phyloP scores from a whole-genome alignment of 2,797 vertebrate genomes.

The Triplophysa bombifrons region DNA sequence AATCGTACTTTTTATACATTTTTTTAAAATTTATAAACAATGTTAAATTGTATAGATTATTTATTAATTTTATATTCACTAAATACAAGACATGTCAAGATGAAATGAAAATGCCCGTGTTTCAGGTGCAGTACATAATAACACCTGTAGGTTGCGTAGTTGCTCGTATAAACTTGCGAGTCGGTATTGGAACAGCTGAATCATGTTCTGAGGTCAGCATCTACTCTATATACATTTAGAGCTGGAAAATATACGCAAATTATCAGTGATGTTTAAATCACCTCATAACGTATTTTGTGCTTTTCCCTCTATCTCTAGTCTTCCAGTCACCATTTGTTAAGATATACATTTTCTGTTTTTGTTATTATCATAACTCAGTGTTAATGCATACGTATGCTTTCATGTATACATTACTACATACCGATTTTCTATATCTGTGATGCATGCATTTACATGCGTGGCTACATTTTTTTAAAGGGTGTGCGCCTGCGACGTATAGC shows the following conservation, averaged over 20 bases:
- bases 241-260: neutral
- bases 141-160: constrained; percentile 14
- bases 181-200: neutral
- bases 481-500: constrained; percentile 27
- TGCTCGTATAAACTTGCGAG: neutral
- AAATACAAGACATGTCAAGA: no score
- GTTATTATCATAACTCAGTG: neutral
- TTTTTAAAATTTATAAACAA: neutral
- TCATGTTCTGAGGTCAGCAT: neutral
- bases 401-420: neutral
- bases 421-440: neutral
- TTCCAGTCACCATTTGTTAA: constrained; percentile 1
- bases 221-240: neutral
- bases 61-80: neutral
- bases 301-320: neutral
- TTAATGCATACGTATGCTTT: neutral
- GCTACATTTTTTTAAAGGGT: neutral
- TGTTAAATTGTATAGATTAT: neutral
- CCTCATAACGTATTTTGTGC: constrained; percentile 12
- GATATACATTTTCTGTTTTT: neutral
- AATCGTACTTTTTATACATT: no score
- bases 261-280: constrained; percentile 4
- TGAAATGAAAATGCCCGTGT: neutral
- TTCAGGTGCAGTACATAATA: neutral
- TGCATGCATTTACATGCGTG: neutral